These are phyloP conservation scores for Leptinotarsa peninsularis DNA, from an alignment of 2,888 invertebrate species.

Conservation along the genomic window DNA sequence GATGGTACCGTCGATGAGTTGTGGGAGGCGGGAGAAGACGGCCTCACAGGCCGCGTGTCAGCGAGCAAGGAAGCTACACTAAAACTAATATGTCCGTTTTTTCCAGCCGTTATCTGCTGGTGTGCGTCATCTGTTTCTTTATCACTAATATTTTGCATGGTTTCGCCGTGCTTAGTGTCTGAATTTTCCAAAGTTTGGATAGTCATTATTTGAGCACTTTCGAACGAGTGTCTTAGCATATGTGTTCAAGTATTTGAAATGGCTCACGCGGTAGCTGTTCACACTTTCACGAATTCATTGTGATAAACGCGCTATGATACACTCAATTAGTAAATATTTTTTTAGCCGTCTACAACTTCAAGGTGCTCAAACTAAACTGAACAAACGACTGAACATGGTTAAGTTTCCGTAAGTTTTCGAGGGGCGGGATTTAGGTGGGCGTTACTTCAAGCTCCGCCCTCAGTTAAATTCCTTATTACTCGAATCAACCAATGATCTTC, in stretches of 20 bases:
- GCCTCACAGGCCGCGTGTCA: conserved; percentile 77
- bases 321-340: conserved; percentile 42
- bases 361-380: conserved; percentile 58
- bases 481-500: conserved; percentile 53
- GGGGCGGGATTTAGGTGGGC: conserved; percentile 44
- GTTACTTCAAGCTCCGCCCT: conserved; percentile 49
- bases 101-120: conserved; percentile 61
- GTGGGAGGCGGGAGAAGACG: conserved; percentile 67
- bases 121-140: conserved; percentile 58
- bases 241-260: conserved; percentile 8
- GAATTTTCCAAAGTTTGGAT: conserved; percentile 70
- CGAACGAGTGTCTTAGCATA: conserved; percentile 74
- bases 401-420: conserved; percentile 41
- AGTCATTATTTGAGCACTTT: conserved; percentile 75
- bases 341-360: conserved; percentile 51
- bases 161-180: conserved; percentile 61
- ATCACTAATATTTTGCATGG: conserved; percentile 64
- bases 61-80: conserved; percentile 89
- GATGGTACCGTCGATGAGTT: conserved; percentile 68
- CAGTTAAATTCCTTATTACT: conserved; percentile 53
- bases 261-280: conserved; percentile 35
- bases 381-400: conserved; percentile 52
- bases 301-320: conserved; percentile 31
- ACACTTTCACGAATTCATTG: conserved; percentile 38
- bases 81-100: conserved; percentile 81